A percentile compares a stretch with the other conserved stretches of the same genome.
These are phyloP conservation scores for Philaenus spumarius DNA, from an alignment of 1,140 invertebrate genomes.

Conservation along the genomic window DNA sequence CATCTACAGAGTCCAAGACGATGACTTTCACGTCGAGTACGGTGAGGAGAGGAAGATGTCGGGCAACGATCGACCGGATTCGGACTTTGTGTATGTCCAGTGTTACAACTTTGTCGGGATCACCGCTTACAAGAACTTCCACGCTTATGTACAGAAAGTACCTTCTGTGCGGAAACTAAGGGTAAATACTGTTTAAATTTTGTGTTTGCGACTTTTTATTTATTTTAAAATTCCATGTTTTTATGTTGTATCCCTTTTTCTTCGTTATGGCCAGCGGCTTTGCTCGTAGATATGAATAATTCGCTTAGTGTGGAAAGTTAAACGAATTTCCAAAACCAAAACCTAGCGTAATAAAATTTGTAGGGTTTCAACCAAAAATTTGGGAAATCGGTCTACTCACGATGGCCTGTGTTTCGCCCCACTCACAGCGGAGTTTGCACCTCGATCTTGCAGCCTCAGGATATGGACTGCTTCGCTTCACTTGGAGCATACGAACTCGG, in stretches of 20 bases:
- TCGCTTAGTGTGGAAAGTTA: neutral
- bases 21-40: constrained; percentile 22
- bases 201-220: neutral
- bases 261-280: too few relatives aligned
- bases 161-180: constrained; percentile 23
- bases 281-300: too few relatives aligned
- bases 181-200: constrained; percentile 12
- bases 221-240: neutral
- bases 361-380: too few relatives aligned
- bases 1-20: constrained; percentile 18
- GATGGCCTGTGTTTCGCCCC: too few relatives aligned
- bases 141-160: constrained; percentile 19
- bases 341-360: neutral
- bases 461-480: too few relatives aligned
- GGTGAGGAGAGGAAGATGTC: constrained; percentile 9
- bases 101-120: constrained; percentile 21
- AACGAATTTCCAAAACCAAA: too few relatives aligned
- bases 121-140: constrained; percentile 22
- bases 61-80: constrained; percentile 5
- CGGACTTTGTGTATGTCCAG: constrained; percentile 24
- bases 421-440: too few relatives aligned
- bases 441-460: too few relatives aligned
- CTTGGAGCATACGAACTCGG: too few relatives aligned
- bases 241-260: neutral
- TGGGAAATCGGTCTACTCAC: too few relatives aligned